Conservation (phyloP, 2,797 vertebrate genomes). For the Podarcis siculus region DNA sequence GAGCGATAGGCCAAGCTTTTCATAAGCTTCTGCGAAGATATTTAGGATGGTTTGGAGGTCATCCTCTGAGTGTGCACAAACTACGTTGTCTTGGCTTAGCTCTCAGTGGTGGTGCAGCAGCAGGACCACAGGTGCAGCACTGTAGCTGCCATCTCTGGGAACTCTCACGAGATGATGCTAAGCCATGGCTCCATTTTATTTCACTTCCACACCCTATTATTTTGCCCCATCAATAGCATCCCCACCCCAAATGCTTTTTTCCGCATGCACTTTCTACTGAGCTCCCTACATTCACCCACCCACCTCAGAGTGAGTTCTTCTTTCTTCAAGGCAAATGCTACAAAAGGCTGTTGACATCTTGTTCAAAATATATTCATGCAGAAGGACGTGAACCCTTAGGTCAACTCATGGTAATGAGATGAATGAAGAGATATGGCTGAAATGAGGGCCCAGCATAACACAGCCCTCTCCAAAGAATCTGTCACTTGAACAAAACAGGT, state of each 20-base stretch:
- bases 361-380: conserved; percentile 44
- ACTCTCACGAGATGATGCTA: not conserved
- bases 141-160: not conserved
- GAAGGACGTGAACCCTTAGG: conserved; percentile 48
- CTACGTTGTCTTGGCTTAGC: no score
- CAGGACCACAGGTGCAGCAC: no score
- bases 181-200: not conserved
- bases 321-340: conserved; percentile 36
- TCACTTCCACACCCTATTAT: not conserved
- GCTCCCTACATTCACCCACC: not conserved
- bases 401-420: conserved; percentile 58
- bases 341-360: conserved; percentile 29
- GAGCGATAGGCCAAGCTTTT: no score
- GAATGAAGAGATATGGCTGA: conserved; percentile 55
- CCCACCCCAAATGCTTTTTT: conserved; percentile 16
- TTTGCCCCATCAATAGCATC: not conserved
- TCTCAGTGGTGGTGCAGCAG: no score
- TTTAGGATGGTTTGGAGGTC: no score
- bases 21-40: no score
- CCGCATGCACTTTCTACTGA: conserved; percentile 7
- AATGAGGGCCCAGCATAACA: conserved; percentile 54
- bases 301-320: not conserved
- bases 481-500: conserved; percentile 63
- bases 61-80: no score
- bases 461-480: conserved; percentile 58